phyloP scores from a whole-genome alignment of 2,113 vertebrate genomes.

The Hystrix brachyura region DNA sequence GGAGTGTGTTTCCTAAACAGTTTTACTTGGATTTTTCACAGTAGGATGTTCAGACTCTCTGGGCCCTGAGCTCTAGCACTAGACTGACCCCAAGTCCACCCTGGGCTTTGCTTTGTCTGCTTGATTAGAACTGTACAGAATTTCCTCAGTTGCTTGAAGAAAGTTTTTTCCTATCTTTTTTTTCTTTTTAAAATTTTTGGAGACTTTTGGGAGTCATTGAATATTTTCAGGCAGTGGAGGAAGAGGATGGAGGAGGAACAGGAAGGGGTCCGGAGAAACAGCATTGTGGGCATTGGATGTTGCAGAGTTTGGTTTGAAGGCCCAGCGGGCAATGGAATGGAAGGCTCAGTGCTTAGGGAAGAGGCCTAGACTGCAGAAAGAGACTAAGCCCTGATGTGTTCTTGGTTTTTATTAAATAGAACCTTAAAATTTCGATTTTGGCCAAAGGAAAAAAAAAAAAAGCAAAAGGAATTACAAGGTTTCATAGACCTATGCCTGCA shows the following conservation, averaged over 20 bases:
- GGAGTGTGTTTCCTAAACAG: background rate
- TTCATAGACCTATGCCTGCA: background rate
- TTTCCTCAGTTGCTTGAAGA: background rate
- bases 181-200: background rate
- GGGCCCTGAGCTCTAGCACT: background rate
- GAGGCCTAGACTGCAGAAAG: background rate
- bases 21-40: background rate
- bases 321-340: background rate
- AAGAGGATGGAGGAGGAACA: background rate
- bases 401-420: background rate
- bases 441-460: background rate
- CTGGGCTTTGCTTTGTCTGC: background rate
- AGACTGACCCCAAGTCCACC: accelerated
- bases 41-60: background rate
- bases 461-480: background rate
- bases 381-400: background rate
- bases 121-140: background rate
- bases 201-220: background rate
- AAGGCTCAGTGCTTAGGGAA: background rate
- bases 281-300: background rate
- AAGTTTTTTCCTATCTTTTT: background rate
- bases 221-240: background rate
- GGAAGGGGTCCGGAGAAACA: background rate
- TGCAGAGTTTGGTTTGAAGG: background rate
- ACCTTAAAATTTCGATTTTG: background rate